Percentiles rank a stretch among this genome's conserved stretches.
phyloP scores from a whole-genome alignment of 2,888 invertebrate species.

The Polyommatus icarus region DNA sequence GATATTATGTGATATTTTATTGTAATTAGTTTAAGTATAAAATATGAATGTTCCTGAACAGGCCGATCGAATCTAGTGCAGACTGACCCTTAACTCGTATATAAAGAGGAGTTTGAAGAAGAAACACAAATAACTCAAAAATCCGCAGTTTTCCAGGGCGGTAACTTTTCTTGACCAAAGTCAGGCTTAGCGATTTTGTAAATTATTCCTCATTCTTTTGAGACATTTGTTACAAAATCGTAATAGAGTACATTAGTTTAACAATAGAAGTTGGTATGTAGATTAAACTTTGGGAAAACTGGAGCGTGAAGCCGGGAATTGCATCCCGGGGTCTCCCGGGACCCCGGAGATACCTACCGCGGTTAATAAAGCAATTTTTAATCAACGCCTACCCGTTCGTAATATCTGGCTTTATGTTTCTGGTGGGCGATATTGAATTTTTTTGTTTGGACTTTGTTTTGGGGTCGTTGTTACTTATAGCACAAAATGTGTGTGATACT shows the following conservation, averaged over 20 bases:
- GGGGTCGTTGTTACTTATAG: not conserved
- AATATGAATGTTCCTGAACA: too few relatives aligned
- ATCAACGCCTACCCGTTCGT: conserved; percentile 22
- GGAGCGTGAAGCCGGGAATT: conserved; percentile 25
- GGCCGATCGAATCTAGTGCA: too few relatives aligned
- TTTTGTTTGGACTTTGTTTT: not conserved
- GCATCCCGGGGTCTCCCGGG: conserved; percentile 2
- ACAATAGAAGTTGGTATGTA: not conserved
- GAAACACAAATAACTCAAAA: too few relatives aligned
- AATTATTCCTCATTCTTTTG: not conserved
- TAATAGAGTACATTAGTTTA: not conserved
- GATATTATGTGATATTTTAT: too few relatives aligned
- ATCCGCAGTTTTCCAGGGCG: too few relatives aligned
- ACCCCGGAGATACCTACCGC: not conserved
- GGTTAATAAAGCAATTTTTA: conserved; percentile 29
- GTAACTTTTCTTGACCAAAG: too few relatives aligned
- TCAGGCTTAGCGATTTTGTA: too few relatives aligned
- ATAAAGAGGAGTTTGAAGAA: too few relatives aligned
- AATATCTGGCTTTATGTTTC: conserved; percentile 2
- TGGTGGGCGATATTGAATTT: not conserved
- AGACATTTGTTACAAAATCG: not conserved
- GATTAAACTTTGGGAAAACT: conserved; percentile 21
- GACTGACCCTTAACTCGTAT: too few relatives aligned
- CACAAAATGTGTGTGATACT: not conserved
- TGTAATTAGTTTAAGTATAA: too few relatives aligned